Evolutionary conservation across 2,888 invertebrate species (phyloP), one percentile per base, ranked within the genome.

Genomic region (Augiades crinisus): DNA sequence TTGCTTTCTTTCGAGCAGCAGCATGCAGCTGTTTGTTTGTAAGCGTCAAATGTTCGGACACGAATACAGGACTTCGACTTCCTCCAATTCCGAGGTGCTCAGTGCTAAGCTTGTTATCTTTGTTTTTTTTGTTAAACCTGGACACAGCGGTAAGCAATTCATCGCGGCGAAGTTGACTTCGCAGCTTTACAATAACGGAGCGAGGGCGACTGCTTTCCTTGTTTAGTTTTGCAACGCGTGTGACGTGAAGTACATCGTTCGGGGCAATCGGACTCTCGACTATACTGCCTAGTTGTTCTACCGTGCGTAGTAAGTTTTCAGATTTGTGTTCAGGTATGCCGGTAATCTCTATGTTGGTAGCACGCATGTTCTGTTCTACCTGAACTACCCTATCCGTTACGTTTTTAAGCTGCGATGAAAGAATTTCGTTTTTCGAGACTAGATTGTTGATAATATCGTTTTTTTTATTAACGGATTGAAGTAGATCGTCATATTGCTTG

Each of bases 31-130:
- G 19, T 12, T 46, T 46, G 12, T 46, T 46, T 8, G 8, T 19
- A 0, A 19, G 27, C 5, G 46, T 27, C 1, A 46, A 13, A 37
- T 46, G 46, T 30, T 46, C 46, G 5, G 24, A 2, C 2, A 45
- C 45, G 16, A 36, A 45, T 16, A 45, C 24, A 4, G 45, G 45
- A 16, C 16, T n/a, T 3, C 34, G 16, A 7, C 24, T 22, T 5
- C 45, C 45, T 5, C 36, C 45, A 3, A 46, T 37, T 24, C 60
- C 59, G 0, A 62, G 52, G 33, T 59, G 58, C 7, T 38, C 22
- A 2, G 60, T 54, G 14, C 38, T 49, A 0, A 61, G 22, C 13
- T 37, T 46, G 4, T 27, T 7, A 8, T 36, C 22, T 4, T 5
- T 6, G 5, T 46, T 37, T 2, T 12, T 24, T 24, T 46, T 47